Evolutionary conservation across 1,140 invertebrate genomes (phyloP).

Genomic region (Pseudoatta argentina): DNA sequence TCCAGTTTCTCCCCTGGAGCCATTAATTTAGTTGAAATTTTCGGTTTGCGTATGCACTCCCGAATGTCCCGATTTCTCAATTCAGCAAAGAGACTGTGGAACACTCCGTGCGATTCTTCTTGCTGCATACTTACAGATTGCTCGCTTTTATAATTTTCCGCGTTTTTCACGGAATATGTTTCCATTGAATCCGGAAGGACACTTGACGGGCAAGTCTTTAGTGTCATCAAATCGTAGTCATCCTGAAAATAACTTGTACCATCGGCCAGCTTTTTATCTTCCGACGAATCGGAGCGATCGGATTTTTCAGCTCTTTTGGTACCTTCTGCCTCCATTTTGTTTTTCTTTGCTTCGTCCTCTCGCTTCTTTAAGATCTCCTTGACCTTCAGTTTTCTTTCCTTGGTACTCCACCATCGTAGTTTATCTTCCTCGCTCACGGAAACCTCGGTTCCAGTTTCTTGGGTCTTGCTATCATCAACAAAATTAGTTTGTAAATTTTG

Average conservation of each 20-base stretch:
- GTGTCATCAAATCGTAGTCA: slow-evolving; percentile 51
- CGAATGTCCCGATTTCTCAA: neutral
- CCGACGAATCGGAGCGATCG: neutral
- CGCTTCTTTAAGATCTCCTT: slow-evolving; percentile 38
- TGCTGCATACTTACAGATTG: neutral
- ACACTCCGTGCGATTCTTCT: neutral
- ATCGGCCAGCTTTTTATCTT: neutral
- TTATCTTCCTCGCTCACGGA: neutral
- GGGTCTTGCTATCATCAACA: neutral
- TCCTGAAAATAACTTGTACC: neutral
- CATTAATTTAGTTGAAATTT: slow-evolving; percentile 26
- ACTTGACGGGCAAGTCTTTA: slow-evolving; percentile 10
- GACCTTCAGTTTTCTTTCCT: slow-evolving; percentile 49
- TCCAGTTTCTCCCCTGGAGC: neutral
- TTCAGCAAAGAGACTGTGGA: slow-evolving; percentile 45
- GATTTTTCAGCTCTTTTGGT: neutral
- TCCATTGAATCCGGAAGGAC: neutral
- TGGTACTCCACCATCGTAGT: slow-evolving; percentile 55
- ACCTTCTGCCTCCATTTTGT: neutral
- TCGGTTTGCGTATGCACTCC: neutral
- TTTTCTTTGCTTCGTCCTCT: slow-evolving; percentile 30
- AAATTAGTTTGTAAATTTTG: neutral
- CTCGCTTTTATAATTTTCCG: neutral
- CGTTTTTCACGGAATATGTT: neutral
- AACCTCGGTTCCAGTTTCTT: neutral